Evolutionary conservation across 2,888 invertebrate species (phyloP).

Genomic region (Noctua janthina): DNA sequence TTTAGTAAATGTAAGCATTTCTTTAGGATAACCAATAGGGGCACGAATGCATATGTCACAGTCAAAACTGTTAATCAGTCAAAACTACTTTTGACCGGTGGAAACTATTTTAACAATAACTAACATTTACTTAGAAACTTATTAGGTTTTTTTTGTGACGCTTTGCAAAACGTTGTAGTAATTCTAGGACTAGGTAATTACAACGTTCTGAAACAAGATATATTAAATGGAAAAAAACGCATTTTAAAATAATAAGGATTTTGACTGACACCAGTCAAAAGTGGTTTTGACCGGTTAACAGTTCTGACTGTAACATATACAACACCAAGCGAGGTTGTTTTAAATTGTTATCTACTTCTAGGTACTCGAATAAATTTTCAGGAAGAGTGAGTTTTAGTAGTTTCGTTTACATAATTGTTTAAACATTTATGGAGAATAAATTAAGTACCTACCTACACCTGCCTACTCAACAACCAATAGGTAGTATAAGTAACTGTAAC

Average conservation of each 20-base stretch:
- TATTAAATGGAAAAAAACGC: too few relatives aligned
- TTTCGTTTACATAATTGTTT: background rate
- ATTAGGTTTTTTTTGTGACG: too few relatives aligned
- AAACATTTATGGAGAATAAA: background rate
- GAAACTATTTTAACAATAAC: too few relatives aligned
- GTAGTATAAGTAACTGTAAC: slow-evolving; percentile 21
- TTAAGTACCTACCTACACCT: background rate
- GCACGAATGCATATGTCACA: background rate
- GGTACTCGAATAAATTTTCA: background rate
- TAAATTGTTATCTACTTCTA: background rate
- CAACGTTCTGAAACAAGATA: too few relatives aligned
- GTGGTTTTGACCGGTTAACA: too few relatives aligned
- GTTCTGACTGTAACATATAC: background rate
- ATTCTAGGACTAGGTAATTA: too few relatives aligned
- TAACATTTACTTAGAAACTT: too few relatives aligned
- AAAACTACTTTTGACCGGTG: too few relatives aligned
- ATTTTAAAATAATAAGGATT: too few relatives aligned
- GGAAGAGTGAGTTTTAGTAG: background rate
- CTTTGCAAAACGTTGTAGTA: too few relatives aligned
- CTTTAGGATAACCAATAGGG: slow-evolving; percentile 6
- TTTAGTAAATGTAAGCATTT: slow-evolving; percentile 2
- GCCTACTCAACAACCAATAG: background rate
- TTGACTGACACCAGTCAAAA: too few relatives aligned
- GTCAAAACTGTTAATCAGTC: too few relatives aligned
- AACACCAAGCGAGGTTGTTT: background rate